Percentiles rank a stretch among this genome's conserved stretches.
phyloP scores from a whole-genome alignment of 2,888 invertebrate species.

The Cataglyphis altisquamis region DNA sequence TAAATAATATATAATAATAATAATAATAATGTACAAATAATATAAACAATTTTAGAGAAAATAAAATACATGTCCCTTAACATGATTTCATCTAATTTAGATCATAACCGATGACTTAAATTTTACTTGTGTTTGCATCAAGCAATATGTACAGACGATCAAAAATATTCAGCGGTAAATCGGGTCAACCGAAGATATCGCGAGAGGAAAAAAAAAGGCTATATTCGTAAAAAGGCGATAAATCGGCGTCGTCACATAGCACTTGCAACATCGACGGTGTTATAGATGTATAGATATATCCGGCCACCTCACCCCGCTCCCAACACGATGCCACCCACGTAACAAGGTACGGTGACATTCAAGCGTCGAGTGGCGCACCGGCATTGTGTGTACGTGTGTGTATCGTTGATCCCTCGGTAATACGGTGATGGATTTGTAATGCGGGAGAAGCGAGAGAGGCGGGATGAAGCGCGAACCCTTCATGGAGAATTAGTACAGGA shows the following conservation, averaged over 20 bases:
- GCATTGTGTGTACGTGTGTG: constrained; percentile 5
- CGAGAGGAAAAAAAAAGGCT: constrained; percentile 40
- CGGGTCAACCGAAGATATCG: constrained; percentile 46
- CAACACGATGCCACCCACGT: constrained; percentile 1
- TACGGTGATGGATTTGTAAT: constrained; percentile 64
- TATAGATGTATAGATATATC: constrained; percentile 47
- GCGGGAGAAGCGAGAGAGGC: constrained; percentile 5
- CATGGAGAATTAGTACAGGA: constrained; percentile 42
- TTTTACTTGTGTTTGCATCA: background rate
- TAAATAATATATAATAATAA: background rate
- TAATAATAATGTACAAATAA: background rate
- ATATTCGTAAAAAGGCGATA: constrained; percentile 73
- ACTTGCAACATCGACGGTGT: constrained; percentile 66
- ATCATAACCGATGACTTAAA: background rate
- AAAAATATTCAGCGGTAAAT: constrained; percentile 35
- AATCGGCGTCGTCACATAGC: constrained; percentile 63
- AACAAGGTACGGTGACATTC: constrained; percentile 63
- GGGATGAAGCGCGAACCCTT: constrained; percentile 2
- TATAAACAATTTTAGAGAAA: background rate
- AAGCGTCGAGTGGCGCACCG: constrained; percentile 60
- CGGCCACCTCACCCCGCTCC: constrained; percentile 31
- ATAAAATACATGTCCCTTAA: constrained; percentile 5
- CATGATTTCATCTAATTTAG: background rate
- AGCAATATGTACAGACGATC: constrained; percentile 3
- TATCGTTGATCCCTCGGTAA: constrained; percentile 66